Evolutionary conservation across 2,797 vertebrate species (phyloP).

Genomic region (Typhlichthys subterraneus): DNA sequence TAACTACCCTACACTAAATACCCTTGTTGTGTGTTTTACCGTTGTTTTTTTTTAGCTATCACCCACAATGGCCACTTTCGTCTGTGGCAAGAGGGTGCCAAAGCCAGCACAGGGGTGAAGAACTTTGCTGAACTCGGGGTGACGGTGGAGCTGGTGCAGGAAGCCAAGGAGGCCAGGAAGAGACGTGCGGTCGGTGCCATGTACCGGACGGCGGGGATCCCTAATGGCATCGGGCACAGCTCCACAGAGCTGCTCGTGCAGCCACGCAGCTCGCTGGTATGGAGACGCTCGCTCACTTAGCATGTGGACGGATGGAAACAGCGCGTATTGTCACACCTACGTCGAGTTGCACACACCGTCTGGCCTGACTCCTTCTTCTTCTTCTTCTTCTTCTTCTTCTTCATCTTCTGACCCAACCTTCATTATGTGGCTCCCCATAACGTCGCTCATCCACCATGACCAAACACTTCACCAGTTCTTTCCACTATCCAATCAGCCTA

Average conservation of each 20-base stretch:
- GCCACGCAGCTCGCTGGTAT: slow-evolving; percentile 78
- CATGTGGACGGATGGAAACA: slow-evolving; percentile 17
- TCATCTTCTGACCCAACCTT: slow-evolving; percentile 44
- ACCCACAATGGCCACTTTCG: slow-evolving; percentile 78
- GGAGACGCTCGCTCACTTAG: slow-evolving; percentile 5
- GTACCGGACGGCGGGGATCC: slow-evolving; percentile 80
- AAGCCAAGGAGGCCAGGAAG: slow-evolving; percentile 76
- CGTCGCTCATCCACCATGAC: slow-evolving; percentile 32
- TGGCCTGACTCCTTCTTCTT: slow-evolving; percentile 25
- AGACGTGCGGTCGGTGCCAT: slow-evolving; percentile 71
- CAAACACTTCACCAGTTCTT: slow-evolving; percentile 59
- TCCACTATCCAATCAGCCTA: slow-evolving; percentile 66
- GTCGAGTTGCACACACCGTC: slow-evolving; percentile 17
- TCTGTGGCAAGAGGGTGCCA: slow-evolving; percentile 77
- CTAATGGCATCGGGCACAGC: slow-evolving; percentile 80
- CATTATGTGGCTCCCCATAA: slow-evolving; percentile 15
- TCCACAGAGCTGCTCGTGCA: slow-evolving; percentile 79
- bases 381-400: slow-evolving; percentile 22
- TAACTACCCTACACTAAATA: background rate
- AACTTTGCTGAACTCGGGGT: slow-evolving; percentile 79
- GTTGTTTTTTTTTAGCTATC: slow-evolving; percentile 68
- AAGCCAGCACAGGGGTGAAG: slow-evolving; percentile 75
- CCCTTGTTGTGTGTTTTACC: slow-evolving; percentile 29
- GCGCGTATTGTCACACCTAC: slow-evolving; percentile 27
- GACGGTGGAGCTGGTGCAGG: slow-evolving; percentile 80